Conservation (phyloP, 2,113 vertebrate species). For the Corythoichthys intestinalis region DNA sequence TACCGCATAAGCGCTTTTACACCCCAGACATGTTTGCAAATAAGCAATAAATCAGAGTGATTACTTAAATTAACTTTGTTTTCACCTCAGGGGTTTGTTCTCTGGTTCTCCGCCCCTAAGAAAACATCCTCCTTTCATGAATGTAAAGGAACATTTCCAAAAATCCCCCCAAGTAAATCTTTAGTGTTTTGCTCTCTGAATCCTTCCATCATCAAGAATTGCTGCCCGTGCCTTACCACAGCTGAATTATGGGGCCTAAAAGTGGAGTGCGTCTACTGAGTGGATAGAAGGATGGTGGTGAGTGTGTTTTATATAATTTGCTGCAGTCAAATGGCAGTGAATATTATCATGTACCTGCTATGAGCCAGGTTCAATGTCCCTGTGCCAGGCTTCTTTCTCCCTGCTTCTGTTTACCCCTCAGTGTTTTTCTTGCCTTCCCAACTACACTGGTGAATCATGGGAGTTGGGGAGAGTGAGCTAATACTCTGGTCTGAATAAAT, state of each 20-base stretch:
- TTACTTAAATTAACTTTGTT: not conserved
- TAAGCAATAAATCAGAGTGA: not conserved
- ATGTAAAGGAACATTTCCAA: slow-evolving; percentile 5
- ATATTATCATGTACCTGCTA: slow-evolving; percentile 54
- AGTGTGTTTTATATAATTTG: slow-evolving; percentile 13
- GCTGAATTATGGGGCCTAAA: not conserved
- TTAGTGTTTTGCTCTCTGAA: not conserved
- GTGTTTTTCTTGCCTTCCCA: slow-evolving; percentile 33
- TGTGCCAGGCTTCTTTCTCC: slow-evolving; percentile 22
- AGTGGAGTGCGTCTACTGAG: not conserved
- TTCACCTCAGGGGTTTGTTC: not conserved
- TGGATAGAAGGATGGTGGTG: not conserved
- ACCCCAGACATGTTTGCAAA: not conserved
- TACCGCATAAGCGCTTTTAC: not conserved
- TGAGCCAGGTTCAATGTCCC: slow-evolving; percentile 12
- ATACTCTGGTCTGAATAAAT: slow-evolving; percentile 55
- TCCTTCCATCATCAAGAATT: not conserved
- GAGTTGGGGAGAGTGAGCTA: slow-evolving; percentile 63
- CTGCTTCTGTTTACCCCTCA: slow-evolving; percentile 6
- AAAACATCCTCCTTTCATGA: slow-evolving; percentile 16
- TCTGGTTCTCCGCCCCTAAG: not conserved
- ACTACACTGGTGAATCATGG: slow-evolving; percentile 23
- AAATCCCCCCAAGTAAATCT: not conserved
- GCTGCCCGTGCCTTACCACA: not conserved
- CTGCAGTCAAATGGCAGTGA: slow-evolving; percentile 42